Evolutionary conservation across 1,140 invertebrate species (phyloP).

Genomic region (Polyergus mexicanus): DNA sequence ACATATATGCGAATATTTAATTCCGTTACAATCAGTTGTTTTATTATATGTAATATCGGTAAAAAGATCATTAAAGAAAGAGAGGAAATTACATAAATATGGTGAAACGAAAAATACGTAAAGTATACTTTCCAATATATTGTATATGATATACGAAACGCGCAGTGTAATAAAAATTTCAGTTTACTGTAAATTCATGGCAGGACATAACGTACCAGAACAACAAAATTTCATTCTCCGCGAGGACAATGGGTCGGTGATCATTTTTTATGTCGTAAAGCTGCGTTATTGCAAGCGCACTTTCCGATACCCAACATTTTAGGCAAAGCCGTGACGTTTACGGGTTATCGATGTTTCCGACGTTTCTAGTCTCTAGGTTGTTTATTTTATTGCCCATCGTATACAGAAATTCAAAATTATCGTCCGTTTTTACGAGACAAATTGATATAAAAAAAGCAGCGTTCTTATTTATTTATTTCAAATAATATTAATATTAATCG

Average conservation of each 20-base stretch:
- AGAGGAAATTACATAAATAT: not conserved
- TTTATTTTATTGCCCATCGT: conserved; percentile 48
- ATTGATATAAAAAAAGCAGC: not conserved
- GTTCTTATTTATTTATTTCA: not conserved
- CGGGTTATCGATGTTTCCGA: conserved; percentile 48
- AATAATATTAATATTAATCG: not conserved
- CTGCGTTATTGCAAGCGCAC: conserved; percentile 26
- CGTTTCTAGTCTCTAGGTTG: conserved; percentile 11
- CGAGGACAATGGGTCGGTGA: conserved; percentile 26
- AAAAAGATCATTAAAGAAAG: not conserved
- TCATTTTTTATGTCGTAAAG: conserved; percentile 40
- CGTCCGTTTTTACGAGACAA: no score
- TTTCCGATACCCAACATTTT: conserved; percentile 58
- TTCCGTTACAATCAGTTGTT: not conserved
- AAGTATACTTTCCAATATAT: conserved; percentile 3
- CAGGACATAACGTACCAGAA: conserved; percentile 7
- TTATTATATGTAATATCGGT: not conserved
- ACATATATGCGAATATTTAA: not conserved
- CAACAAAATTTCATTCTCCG: conserved; percentile 31
- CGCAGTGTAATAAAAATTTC: conserved; percentile 18
- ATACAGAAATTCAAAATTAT: conserved; percentile 19
- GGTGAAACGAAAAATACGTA: not conserved
- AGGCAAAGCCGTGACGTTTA: conserved; percentile 51
- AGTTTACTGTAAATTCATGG: conserved; percentile 25
- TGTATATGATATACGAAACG: not conserved